Percentiles rank a stretch among this genome's conserved stretches.
Conservation (phyloP, 2,113 vertebrate species). For the Pteronura brasiliensis region DNA sequence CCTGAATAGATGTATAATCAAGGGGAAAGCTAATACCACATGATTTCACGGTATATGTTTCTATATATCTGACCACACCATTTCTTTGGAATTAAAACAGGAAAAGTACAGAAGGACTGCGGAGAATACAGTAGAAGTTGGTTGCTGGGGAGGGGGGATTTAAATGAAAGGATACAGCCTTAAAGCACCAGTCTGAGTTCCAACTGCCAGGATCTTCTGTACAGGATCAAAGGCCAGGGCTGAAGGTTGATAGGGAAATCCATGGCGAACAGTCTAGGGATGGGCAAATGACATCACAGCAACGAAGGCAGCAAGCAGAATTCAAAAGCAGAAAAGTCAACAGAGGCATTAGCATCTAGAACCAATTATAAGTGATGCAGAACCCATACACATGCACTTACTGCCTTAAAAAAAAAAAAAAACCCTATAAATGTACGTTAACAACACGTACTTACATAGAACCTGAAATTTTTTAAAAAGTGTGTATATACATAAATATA, state of each 20-base stretch:
- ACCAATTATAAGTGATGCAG: background rate
- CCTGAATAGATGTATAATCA: background rate
- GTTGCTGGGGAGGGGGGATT: background rate
- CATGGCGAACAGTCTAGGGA: slow-evolving; percentile 96
- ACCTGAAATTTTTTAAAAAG: background rate
- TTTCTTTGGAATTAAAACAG: slow-evolving; percentile 17
- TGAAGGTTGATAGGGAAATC: slow-evolving; percentile 98
- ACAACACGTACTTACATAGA: background rate
- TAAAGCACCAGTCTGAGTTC: slow-evolving; percentile 95
- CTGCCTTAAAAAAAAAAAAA: background rate
- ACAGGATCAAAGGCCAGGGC: slow-evolving; percentile 99
- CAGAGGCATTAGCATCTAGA: slow-evolving; percentile 47
- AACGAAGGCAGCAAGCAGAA: slow-evolving; percentile 63
- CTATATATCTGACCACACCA: slow-evolving; percentile 35
- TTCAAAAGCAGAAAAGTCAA: slow-evolving; percentile 69
- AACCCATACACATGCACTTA: background rate
- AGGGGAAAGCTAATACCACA: slow-evolving; percentile 20
- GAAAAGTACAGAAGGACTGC: background rate
- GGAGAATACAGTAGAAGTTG: background rate
- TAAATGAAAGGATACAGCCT: slow-evolving; percentile 97
- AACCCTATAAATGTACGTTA: background rate
- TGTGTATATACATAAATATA: background rate
- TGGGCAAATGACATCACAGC: slow-evolving; percentile 69
- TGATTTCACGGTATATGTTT: background rate
- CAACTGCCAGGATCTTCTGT: slow-evolving; percentile 98